Evolutionary conservation across 2,113 vertebrate genomes (phyloP).

Genomic region (Cairina moschata): DNA sequence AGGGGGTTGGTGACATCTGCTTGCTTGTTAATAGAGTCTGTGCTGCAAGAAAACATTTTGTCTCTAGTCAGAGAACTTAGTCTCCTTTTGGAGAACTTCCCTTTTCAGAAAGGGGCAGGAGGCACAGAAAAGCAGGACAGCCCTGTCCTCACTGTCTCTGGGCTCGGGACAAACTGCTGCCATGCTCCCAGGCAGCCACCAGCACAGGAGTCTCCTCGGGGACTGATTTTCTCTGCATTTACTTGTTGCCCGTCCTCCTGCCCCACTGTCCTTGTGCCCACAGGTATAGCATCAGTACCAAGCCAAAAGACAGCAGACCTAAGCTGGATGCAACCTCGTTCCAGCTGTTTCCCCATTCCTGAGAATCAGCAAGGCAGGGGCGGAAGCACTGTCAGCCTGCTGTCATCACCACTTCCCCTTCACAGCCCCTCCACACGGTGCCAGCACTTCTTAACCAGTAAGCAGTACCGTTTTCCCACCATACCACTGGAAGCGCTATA

Average conservation of each 20-base stretch:
- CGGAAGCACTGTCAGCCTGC: background rate
- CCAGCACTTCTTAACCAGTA: background rate
- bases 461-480: background rate
- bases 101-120: background rate
- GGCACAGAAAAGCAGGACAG: background rate
- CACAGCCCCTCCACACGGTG: background rate
- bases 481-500: background rate
- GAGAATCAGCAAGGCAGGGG: background rate
- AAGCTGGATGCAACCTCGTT: background rate
- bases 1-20: background rate
- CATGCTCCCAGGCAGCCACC: background rate
- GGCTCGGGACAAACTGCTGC: background rate
- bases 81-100: background rate
- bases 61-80: background rate
- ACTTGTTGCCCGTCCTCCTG: background rate
- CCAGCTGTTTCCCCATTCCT: background rate
- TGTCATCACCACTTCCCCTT: background rate
- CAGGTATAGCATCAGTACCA: background rate
- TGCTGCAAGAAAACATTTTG: rapidly evolving
- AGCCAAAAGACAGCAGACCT: background rate
- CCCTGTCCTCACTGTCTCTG: background rate
- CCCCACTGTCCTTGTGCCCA: background rate
- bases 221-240: background rate
- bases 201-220: background rate
- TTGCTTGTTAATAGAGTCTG: background rate